Evolutionary conservation across 2,113 vertebrate genomes (phyloP), one percentile per base, ranked within the genome.

Genomic region (Poeciliopsis occidentalis): DNA sequence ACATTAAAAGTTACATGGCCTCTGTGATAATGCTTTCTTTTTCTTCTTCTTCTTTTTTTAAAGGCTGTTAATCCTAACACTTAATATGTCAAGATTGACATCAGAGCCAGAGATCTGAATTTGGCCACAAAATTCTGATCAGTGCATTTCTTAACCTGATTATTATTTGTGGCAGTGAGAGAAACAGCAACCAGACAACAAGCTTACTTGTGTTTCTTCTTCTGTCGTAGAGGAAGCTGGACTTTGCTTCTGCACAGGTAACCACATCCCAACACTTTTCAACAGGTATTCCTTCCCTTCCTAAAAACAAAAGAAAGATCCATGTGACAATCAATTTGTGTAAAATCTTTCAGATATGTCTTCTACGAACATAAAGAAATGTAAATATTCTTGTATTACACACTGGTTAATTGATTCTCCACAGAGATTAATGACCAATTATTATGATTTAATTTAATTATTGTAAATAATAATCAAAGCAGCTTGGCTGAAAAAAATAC

Each of bases 231-330:
- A 62, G 22, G 71, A 75, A 3, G 80, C 88, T 47, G 82, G 80
- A n/a, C 69, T 76, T 64, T 88, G 88, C 77, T 94, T 93, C 22
- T 91, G 82, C 26, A 77, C 84, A 26, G 95, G 95, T 5, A 95
- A 79, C 95, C 95, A 96, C 72, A 73, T 73, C 62, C 71, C 89
- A 60, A 95, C 87, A 34, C 95, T 95, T 83, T 92, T 95, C 83
- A 95, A 88, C 73, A 96, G 88, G 90, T 93, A 94, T 63, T 93
- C 93, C 78, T 83, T 95, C 26, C 92, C 95, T 83, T 96, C 94
- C 95, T 96, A 39, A 37, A 69, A 12, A 91, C 67, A 78, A 27
- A 44, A 5, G 26, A 34, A 41, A 41, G 26, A 12, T 41, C 4
- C 41, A 17, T 41, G 12, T 30, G 15, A 30, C 8, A 7, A 62